Evolutionary conservation across 2,797 vertebrate species (phyloP).

Genomic region (Vespertilio murinus): DNA sequence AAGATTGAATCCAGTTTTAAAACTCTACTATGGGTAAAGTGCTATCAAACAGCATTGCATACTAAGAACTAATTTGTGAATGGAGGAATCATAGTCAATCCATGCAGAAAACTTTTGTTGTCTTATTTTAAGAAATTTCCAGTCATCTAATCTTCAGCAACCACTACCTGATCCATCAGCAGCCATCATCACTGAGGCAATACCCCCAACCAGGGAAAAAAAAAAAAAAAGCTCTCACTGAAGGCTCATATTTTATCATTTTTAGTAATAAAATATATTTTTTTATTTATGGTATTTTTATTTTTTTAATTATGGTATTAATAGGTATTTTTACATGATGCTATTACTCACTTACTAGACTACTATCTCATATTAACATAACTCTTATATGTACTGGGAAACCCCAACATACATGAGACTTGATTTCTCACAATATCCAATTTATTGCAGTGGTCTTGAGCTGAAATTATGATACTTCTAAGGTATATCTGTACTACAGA

Average conservation of each 20-base stretch:
- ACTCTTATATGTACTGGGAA: background rate
- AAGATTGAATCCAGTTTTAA: background rate
- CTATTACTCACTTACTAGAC: background rate
- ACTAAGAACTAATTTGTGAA: background rate
- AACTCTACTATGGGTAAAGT: background rate
- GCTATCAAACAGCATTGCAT: background rate
- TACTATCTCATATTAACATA: background rate
- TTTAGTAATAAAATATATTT: background rate
- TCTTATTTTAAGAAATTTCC: background rate
- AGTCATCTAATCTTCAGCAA: background rate
- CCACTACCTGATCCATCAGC: background rate
- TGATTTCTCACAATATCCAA: background rate
- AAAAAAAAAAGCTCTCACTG: no score
- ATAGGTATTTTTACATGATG: background rate
- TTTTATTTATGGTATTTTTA: no score
- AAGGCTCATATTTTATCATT: background rate
- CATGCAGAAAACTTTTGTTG: background rate
- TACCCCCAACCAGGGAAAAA: background rate
- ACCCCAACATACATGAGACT: background rate
- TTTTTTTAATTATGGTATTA: background rate
- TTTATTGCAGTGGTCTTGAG: background rate
- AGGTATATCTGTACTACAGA: background rate
- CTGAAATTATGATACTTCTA: background rate
- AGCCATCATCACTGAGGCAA: background rate
- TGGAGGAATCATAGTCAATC: background rate